These are phyloP conservation scores for Urocyon cinereoargenteus DNA, from an alignment of 2,797 vertebrate species.

Conservation along the genomic window DNA sequence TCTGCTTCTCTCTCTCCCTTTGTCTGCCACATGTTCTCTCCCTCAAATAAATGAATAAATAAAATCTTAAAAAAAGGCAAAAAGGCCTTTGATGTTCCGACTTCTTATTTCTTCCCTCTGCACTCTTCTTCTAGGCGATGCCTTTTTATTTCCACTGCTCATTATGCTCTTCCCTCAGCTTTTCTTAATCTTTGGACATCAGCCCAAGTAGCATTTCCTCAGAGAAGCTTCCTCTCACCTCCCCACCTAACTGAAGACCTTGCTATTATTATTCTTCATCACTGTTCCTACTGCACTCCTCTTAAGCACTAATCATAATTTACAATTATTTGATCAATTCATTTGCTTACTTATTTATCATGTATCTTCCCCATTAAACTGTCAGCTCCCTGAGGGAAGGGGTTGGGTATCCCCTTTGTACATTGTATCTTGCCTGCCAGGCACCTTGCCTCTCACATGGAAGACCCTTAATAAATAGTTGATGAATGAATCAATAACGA, in stretches of 20 bases:
- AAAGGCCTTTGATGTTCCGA: not conserved
- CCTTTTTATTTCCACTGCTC: not conserved
- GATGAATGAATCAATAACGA: not conserved
- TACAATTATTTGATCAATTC: not conserved
- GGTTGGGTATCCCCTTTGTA: accelerated
- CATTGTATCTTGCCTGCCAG: not conserved
- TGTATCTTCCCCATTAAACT: not conserved
- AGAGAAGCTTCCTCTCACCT: not conserved
- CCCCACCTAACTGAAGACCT: not conserved
- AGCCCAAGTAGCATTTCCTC: not conserved
- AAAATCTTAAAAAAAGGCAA: no score
- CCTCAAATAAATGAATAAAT: no score
- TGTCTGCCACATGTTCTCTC: no score
- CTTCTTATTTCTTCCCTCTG: not conserved
- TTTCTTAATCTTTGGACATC: not conserved
- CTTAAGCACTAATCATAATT: not conserved
- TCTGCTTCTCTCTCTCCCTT: no score
- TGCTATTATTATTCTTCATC: not conserved
- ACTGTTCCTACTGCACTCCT: not conserved
- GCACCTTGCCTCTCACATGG: not conserved
- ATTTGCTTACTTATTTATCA: not conserved
- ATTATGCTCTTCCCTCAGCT: not conserved
- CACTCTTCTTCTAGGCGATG: not conserved
- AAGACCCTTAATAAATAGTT: not conserved
- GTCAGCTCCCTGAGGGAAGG: not conserved